phyloP scores from a whole-genome alignment of 2,797 vertebrate genomes.

The Chiroxiphia lanceolata region DNA sequence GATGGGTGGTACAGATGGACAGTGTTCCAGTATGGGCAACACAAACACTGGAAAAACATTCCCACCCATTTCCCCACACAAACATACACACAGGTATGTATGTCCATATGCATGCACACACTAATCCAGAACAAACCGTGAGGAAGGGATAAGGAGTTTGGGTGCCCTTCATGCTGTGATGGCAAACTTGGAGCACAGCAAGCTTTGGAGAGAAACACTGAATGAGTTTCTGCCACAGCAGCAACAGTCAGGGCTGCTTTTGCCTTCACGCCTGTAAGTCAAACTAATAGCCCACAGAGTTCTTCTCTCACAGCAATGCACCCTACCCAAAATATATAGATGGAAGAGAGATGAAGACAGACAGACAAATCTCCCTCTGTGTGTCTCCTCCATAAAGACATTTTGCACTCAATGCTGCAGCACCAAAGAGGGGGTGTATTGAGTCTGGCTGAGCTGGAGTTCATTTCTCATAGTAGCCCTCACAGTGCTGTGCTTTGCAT shows the following conservation, averaged over 20 bases:
- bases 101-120: neutral
- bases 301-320: neutral
- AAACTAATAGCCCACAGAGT: neutral
- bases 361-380: neutral
- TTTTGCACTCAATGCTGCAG: neutral
- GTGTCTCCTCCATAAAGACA: neutral
- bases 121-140: neutral
- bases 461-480: no score
- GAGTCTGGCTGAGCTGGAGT: no score
- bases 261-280: neutral
- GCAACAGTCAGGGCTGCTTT: neutral
- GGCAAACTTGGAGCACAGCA: neutral
- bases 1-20: neutral
- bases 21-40: accelerated
- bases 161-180: neutral
- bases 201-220: neutral
- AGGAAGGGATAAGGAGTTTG: neutral
- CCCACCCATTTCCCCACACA: neutral
- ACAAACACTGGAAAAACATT: neutral
- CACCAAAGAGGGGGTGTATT: neutral
- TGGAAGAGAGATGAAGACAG: neutral
- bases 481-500: no score
- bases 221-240: neutral
- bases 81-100: neutral
- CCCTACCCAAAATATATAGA: neutral